phyloP scores from a whole-genome alignment of 2,888 invertebrate genomes.

The Cantharis rufa region DNA sequence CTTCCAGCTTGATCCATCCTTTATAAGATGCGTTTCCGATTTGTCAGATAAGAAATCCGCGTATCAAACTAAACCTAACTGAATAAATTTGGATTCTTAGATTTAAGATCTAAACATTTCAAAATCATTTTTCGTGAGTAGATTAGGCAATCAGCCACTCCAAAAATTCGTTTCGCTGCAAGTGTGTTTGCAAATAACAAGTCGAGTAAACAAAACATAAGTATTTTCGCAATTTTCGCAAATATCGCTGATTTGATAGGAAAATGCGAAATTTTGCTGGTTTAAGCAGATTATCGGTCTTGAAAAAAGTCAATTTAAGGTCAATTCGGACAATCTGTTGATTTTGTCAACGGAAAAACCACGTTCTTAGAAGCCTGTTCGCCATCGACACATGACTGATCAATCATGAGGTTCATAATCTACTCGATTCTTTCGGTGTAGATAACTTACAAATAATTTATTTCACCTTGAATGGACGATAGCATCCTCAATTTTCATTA shows the following conservation, averaged over 20 bases:
- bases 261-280: no score
- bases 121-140: background rate
- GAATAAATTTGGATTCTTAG: background rate
- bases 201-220: no score
- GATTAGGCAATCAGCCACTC: background rate
- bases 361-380: background rate
- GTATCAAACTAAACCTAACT: background rate
- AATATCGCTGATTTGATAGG: no score
- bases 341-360: background rate
- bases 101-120: background rate
- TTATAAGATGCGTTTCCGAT: background rate
- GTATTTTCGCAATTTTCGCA: no score
- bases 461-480: background rate
- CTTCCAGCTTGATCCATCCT: background rate
- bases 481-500: background rate
- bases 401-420: background rate
- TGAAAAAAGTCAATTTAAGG: background rate
- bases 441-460: background rate
- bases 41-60: background rate
- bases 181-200: no score
- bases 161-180: no score
- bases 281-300: background rate
- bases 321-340: background rate
- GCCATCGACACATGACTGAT: background rate
- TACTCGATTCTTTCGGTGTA: background rate